Evolutionary conservation across 2,797 vertebrate genomes (phyloP), one percentile per base, ranked within the genome.

Genomic region (Ptychobarbus kaznakovi): DNA sequence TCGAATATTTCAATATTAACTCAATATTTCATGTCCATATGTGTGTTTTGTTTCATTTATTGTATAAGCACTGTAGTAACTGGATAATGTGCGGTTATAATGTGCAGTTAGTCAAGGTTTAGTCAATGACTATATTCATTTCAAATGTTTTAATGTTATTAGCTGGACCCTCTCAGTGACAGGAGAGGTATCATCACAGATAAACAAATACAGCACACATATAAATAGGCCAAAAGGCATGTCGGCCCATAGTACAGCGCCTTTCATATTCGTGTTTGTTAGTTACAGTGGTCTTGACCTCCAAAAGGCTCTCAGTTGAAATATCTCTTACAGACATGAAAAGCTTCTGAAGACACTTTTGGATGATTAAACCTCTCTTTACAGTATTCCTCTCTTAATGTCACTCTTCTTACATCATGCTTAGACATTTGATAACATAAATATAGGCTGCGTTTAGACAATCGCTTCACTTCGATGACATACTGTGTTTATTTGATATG

Each of bases 341-440:
- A 68, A 25, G 22, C 72, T 65, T 32, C 61, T 53, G 73, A 68
- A 53, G 35, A 77, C 22, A 51, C 38, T 53, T 68, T 77, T 20
- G 35, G 46, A 22, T 3, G 22, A 83, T 83, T 75, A 38, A 84
- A 66, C 46, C 38, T 5, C 44, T 58, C n/a, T 42, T n/a, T 38
- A 40, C 22, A 78, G 65, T 63, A 16, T 72, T 73, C 61, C 20
- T 16, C 73, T 69, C 16, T 28, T 28, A 86, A 74, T 25, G 65
- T 63, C 66, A 49, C 63, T 32, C 32, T 63, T 15, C 42, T 86
- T 69, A 65, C 70, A 63, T 85, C 68, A 73, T 85, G 11, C 61
- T 66, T 78, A 49, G 81, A 87, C 49, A 87, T 87, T 61, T 87
- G 86, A 84, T 84, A 80, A 66, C 86, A 80, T 83, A 80, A 87